Conservation (phyloP, 2,797 vertebrate genomes). For the Gouania willdenowi region DNA sequence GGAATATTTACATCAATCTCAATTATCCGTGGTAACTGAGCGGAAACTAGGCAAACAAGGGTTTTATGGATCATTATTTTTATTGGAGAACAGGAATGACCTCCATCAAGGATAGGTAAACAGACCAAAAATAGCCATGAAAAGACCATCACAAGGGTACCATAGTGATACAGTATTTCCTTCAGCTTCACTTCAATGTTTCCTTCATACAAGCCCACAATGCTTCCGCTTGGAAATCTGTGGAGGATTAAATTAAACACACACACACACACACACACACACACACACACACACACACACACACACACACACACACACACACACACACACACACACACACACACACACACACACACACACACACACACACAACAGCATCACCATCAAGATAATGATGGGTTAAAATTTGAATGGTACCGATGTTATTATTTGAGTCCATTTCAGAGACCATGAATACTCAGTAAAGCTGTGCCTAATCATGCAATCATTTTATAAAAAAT, state of each 20-base stretch:
- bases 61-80: conserved; percentile 33
- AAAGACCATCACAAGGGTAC: background rate
- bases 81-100: conserved; percentile 32
- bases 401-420: conserved; percentile 56
- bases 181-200: background rate
- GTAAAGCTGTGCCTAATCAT: no score
- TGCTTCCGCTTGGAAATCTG: conserved; percentile 8
- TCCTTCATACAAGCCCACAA: background rate
- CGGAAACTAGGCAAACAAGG: conserved; percentile 27
- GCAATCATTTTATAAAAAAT: no score
- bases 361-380: conserved; percentile 31
- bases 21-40: conserved; percentile 52
- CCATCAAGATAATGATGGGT: conserved; percentile 61
- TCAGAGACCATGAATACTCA: conserved; percentile 46
- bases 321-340: background rate
- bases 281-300: background rate
- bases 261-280: background rate
- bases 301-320: background rate
- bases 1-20: conserved; percentile 58
- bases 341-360: background rate
- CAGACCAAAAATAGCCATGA: conserved; percentile 12
- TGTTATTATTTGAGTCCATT: conserved; percentile 64
- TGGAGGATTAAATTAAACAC: conserved; percentile 26
- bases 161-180: background rate
- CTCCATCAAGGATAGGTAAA: conserved; percentile 23